A percentile compares a stretch with the other conserved stretches of the same genome.
phyloP scores from a whole-genome alignment of 2,888 invertebrate genomes.

The Boloria euphrosyne region DNA sequence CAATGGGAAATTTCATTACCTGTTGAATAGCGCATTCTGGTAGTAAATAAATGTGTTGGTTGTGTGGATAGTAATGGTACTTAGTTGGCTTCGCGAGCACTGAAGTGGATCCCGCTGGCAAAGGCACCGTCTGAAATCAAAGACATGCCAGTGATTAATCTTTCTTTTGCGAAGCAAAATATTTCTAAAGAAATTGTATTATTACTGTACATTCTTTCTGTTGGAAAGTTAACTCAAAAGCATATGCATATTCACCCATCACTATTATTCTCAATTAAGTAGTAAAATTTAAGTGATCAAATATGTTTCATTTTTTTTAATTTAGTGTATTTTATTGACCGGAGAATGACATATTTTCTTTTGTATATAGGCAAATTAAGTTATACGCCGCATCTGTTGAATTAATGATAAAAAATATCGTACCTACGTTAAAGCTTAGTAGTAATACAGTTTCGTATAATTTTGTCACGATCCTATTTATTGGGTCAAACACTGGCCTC shows the following conservation, averaged over 20 bases:
- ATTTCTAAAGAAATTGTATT: slow-evolving; percentile 26
- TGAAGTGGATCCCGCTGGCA: slow-evolving; percentile 86
- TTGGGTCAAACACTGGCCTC: neutral
- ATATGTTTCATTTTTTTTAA: no score
- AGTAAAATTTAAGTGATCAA: no score
- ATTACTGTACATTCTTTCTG: slow-evolving; percentile 35
- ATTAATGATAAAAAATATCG: neutral
- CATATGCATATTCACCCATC: slow-evolving; percentile 45
- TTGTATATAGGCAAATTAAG: no score
- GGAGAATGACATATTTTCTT: no score
- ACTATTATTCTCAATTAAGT: neutral
- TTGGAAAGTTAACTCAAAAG: slow-evolving; percentile 47
- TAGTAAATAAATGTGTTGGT: slow-evolving; percentile 94
- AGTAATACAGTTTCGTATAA: neutral
- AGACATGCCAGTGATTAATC: slow-evolving; percentile 41
- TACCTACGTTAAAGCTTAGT: neutral
- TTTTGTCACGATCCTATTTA: neutral
- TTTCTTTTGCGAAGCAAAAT: slow-evolving; percentile 20
- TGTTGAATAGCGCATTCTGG: slow-evolving; percentile 98
- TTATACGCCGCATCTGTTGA: neutral
- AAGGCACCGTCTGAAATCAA: slow-evolving; percentile 85
- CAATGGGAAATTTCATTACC: slow-evolving; percentile 63
- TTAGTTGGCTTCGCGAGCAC: slow-evolving; percentile 93
- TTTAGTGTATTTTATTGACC: no score
- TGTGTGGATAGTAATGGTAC: slow-evolving; percentile 96